phyloP scores from a whole-genome alignment of 2,888 invertebrate genomes.

The Amphiduros pacificus region DNA sequence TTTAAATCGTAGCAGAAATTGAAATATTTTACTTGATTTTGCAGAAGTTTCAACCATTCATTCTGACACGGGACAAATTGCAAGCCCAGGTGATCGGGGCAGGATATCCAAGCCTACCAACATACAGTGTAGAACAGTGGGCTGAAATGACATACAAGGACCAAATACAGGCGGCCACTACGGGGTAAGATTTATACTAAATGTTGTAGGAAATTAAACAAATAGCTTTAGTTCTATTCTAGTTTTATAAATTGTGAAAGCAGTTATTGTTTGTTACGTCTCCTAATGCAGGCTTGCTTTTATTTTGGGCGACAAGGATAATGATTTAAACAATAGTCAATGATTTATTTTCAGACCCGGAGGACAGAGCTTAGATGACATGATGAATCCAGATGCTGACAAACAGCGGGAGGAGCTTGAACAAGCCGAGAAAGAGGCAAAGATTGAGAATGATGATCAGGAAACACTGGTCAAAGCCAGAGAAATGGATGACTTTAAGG shows the following conservation, averaged over 20 bases:
- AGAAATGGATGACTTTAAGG: slow-evolving; percentile 55
- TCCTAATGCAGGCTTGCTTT: no score
- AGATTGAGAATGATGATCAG: slow-evolving; percentile 46
- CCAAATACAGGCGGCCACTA: slow-evolving; percentile 49
- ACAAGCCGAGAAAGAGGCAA: slow-evolving; percentile 43
- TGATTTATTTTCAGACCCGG: no score
- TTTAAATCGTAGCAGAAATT: no score
- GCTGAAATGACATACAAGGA: slow-evolving; percentile 70
- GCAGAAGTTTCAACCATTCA: slow-evolving; percentile 55
- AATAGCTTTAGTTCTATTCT: no score
- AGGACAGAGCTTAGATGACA: no score
- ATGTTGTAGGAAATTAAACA: no score
- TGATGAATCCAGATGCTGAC: background rate
- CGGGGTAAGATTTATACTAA: no score
- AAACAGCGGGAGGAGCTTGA: slow-evolving; percentile 31
- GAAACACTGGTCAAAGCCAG: slow-evolving; percentile 42
- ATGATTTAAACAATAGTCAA: no score
- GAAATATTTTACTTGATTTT: slow-evolving; percentile 9
- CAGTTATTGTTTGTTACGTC: no score
- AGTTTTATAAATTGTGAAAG: no score
- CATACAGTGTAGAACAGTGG: slow-evolving; percentile 92
- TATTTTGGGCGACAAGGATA: no score
- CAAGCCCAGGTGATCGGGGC: slow-evolving; percentile 92
- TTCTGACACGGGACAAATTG: slow-evolving; percentile 77
- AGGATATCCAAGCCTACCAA: slow-evolving; percentile 92